These are phyloP conservation scores for Terebella lapidaria DNA, from an alignment of 2,888 invertebrate genomes.

Conservation along the genomic window DNA sequence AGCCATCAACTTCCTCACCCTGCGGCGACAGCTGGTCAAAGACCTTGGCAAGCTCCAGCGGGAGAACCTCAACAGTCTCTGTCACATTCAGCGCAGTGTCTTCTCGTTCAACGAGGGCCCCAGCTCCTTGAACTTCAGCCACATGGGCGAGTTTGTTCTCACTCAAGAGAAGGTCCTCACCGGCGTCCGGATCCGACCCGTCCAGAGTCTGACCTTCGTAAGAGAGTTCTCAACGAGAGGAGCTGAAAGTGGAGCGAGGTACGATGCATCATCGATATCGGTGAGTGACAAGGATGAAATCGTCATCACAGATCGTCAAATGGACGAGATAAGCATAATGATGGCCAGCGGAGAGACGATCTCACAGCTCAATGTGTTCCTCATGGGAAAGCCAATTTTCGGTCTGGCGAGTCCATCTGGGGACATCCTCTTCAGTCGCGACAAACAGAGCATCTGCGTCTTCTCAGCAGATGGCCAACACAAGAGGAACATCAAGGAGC, in stretches of 20 bases:
- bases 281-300: neutral
- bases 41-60: neutral
- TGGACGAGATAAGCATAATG: conserved; percentile 9
- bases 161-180: conserved; percentile 5
- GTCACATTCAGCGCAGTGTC: conserved; percentile 7
- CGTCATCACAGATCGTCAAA: conserved; percentile 15
- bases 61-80: conserved; percentile 11
- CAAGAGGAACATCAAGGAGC: conserved; percentile 13
- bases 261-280: conserved; percentile 10
- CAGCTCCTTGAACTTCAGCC: neutral
- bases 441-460: conserved; percentile 16
- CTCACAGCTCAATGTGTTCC: neutral
- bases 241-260: neutral
- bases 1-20: neutral
- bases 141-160: neutral
- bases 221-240: conserved; percentile 7
- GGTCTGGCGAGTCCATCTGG: conserved; percentile 1
- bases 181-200: neutral
- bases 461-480: conserved; percentile 10
- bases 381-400: conserved; percentile 12
- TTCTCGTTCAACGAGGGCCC: neutral
- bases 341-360: neutral
- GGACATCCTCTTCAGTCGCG: conserved; percentile 15
- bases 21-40: neutral
- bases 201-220: conserved; percentile 7